Conservation (phyloP, 1,140 invertebrate genomes). For the Drosophila ercepeae region DNA sequence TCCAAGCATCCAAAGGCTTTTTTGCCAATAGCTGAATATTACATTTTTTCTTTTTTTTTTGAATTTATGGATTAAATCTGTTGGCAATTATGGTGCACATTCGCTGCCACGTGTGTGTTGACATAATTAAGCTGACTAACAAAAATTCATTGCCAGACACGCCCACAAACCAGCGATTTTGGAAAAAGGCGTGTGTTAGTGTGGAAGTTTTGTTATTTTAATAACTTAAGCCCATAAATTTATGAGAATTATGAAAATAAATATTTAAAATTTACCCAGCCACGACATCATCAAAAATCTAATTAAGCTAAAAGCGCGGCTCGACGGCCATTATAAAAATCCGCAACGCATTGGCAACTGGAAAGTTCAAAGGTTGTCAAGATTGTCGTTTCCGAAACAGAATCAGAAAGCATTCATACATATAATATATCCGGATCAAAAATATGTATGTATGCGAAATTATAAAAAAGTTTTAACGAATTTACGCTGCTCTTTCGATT, state of each 20-base stretch:
- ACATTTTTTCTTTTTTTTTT: slow-evolving; percentile 36
- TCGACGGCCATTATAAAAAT: slow-evolving; percentile 40
- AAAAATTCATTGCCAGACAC: slow-evolving; percentile 44
- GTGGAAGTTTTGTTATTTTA: slow-evolving; percentile 55
- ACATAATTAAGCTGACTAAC: slow-evolving; percentile 59
- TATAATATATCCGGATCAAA: too few relatives aligned
- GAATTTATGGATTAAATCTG: slow-evolving; percentile 58
- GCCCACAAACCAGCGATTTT: slow-evolving; percentile 18
- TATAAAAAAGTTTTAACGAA: slow-evolving; percentile 66
- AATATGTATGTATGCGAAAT: slow-evolving; percentile 6
- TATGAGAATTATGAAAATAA: slow-evolving; percentile 80
- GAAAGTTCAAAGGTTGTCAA: slow-evolving; percentile 67
- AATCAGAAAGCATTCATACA: too few relatives aligned
- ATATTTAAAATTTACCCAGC: slow-evolving; percentile 41
- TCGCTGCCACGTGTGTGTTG: slow-evolving; percentile 28
- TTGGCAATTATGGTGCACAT: slow-evolving; percentile 55
- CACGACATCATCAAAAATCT: slow-evolving; percentile 46
- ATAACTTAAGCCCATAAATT: slow-evolving; percentile 79
- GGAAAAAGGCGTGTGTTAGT: slow-evolving; percentile 28
- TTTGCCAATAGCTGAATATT: neutral
- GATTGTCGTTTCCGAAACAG: neutral
- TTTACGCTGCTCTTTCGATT: slow-evolving; percentile 32
- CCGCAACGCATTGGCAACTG: slow-evolving; percentile 27
- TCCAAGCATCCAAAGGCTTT: neutral
- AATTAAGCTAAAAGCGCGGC: slow-evolving; percentile 35